phyloP scores from a whole-genome alignment of 1,140 invertebrate species.

The Lordiphosa stackelbergi region DNA sequence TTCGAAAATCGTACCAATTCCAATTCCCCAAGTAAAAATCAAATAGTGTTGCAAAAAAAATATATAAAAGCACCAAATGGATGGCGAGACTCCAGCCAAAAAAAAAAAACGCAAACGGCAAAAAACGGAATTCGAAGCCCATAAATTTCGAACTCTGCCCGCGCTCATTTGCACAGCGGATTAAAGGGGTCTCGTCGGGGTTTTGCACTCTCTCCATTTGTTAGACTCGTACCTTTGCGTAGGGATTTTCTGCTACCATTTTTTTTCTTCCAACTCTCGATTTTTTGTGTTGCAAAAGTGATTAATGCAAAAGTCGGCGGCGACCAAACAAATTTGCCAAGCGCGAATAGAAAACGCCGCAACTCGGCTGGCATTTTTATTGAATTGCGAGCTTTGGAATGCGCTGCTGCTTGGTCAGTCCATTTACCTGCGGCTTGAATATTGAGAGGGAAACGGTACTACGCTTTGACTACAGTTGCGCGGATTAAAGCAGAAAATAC shows the following conservation, averaged over 20 bases:
- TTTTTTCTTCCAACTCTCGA: conserved; percentile 12
- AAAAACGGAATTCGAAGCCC: conserved; percentile 40
- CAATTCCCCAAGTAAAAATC: conserved; percentile 28
- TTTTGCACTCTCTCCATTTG: conserved; percentile 60
- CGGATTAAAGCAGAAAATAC: conserved; percentile 65
- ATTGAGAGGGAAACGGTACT: conserved; percentile 8
- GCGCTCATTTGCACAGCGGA: conserved; percentile 66
- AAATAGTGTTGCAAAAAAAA: conserved; percentile 26
- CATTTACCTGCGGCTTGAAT: conserved; percentile 44
- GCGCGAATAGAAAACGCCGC: conserved; percentile 59
- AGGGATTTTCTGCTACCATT: conserved; percentile 55
- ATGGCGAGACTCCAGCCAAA: neutral
- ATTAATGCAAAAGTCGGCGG: conserved; percentile 68
- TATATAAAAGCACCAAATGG: conserved; percentile 18
- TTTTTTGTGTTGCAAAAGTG: conserved; percentile 49
- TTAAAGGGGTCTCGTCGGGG: conserved; percentile 71
- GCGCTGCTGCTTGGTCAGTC: conserved; percentile 38
- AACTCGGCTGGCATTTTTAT: conserved; percentile 54
- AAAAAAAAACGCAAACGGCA: too few relatives aligned
- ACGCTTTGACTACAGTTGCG: conserved; percentile 63
- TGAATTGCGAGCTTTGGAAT: conserved; percentile 66
- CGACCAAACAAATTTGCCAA: conserved; percentile 41
- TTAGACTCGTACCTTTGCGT: conserved; percentile 53
- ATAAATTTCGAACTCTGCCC: conserved; percentile 58
- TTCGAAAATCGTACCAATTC: conserved; percentile 34